Evolutionary conservation across 2,888 invertebrate genomes (phyloP).

Genomic region (Lomographa bimaculata): DNA sequence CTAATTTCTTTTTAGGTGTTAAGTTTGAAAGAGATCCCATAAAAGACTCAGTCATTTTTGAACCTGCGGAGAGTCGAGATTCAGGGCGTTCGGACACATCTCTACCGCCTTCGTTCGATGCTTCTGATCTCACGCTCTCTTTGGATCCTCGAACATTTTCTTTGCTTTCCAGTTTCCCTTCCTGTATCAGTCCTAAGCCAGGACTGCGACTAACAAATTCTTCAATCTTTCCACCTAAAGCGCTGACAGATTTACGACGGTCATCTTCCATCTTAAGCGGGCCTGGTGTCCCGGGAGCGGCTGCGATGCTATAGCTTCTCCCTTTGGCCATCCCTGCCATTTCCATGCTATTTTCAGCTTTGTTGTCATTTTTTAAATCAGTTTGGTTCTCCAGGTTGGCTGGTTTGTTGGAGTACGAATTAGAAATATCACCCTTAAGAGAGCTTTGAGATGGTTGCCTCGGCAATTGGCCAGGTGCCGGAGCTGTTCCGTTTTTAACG

Average conservation of each 20-base stretch:
- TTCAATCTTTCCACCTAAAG: conserved; percentile 70
- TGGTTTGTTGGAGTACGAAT: conserved; percentile 60
- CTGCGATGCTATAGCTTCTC: conserved; percentile 80
- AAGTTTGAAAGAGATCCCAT: conserved; percentile 67
- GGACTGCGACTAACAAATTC: conserved; percentile 65
- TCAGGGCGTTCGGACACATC: conserved; percentile 68
- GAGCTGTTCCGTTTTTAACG: conserved; percentile 51
- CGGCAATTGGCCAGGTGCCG: conserved; percentile 49
- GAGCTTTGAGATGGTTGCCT: conserved; percentile 75
- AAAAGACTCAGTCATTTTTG: conserved; percentile 79
- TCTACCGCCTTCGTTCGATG: conserved; percentile 55
- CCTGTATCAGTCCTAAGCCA: conserved; percentile 74
- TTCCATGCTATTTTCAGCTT: conserved; percentile 66
- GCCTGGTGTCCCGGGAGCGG: conserved; percentile 74
- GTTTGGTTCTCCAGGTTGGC: conserved; percentile 76
- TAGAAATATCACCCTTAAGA: conserved; percentile 63
- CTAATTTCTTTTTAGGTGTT: conserved; percentile 60
- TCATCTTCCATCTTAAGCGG: conserved; percentile 76
- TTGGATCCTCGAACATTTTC: conserved; percentile 71
- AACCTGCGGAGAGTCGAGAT: conserved; percentile 70
- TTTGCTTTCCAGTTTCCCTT: conserved; percentile 69
- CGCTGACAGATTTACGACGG: conserved; percentile 76
- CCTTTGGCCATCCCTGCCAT: conserved; percentile 73
- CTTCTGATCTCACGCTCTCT: conserved; percentile 69
- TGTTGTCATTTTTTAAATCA: conserved; percentile 52